phyloP scores from a whole-genome alignment of 2,888 invertebrate species.

The Drosophila quinaria region DNA sequence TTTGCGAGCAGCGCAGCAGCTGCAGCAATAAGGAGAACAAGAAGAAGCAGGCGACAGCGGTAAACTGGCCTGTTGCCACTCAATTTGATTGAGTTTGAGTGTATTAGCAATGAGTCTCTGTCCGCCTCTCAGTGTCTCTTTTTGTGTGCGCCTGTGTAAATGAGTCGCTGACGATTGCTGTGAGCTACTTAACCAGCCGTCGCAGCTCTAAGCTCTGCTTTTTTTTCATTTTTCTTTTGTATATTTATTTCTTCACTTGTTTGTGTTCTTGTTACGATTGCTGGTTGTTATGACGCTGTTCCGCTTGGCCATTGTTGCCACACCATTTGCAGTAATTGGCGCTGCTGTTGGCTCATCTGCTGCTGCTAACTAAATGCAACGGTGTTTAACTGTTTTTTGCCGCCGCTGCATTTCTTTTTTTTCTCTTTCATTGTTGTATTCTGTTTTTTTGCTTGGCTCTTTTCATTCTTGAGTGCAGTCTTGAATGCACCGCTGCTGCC shows the following conservation, averaged over 20 bases:
- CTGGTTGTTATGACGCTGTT: conserved; percentile 57
- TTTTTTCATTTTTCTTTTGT: conserved; percentile 23
- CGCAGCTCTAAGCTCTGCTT: conserved; percentile 37
- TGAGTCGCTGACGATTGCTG: conserved; percentile 32
- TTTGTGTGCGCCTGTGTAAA: conserved; percentile 22
- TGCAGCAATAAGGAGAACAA: conserved; percentile 23
- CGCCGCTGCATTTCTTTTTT: conserved; percentile 33
- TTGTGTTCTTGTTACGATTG: conserved; percentile 34
- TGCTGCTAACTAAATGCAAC: conserved; percentile 50
- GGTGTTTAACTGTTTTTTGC: conserved; percentile 64
- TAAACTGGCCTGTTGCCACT: conserved; percentile 58
- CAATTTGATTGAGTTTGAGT: conserved; percentile 52
- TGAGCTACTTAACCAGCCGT: conserved; percentile 40
- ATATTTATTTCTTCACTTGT: neutral
- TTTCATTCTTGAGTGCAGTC: conserved; percentile 25
- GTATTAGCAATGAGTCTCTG: conserved; percentile 18
- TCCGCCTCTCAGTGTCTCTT: conserved; percentile 6
- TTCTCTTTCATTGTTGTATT: conserved; percentile 19
- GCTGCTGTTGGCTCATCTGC: conserved; percentile 49
- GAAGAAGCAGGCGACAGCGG: conserved; percentile 29
- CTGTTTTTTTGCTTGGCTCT: conserved; percentile 26
- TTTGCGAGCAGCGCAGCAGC: conserved; percentile 62
- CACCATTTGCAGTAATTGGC: conserved; percentile 77
- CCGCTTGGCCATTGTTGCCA: conserved; percentile 74
- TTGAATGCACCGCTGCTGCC: conserved; percentile 5